phyloP scores from a whole-genome alignment of 2,113 vertebrate species.

The Periophthalmus modestus region DNA sequence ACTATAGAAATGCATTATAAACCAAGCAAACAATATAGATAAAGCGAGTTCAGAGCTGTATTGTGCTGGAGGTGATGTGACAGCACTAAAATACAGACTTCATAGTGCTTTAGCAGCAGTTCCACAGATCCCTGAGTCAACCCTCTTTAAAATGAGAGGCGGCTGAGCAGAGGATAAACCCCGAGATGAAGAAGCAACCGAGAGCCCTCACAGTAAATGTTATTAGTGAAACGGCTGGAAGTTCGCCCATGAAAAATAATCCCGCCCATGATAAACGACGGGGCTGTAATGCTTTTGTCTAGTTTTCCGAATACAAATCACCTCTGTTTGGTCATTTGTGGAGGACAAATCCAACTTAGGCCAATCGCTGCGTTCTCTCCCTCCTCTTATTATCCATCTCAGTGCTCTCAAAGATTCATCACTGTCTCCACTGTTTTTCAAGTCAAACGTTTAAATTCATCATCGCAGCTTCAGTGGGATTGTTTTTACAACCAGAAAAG shows the following conservation, averaged over 20 bases:
- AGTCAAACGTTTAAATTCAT: neutral
- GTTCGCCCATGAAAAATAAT: neutral
- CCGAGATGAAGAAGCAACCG: constrained; percentile 11
- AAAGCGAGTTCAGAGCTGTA: neutral
- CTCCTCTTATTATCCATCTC: constrained; percentile 2
- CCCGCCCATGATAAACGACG: constrained; percentile 16
- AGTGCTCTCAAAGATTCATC: neutral
- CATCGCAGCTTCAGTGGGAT: neutral
- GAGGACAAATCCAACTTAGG: constrained; percentile 2
- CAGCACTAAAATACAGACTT: constrained; percentile 10
- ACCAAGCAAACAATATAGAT: neutral
- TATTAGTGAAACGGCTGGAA: constrained; percentile 32
- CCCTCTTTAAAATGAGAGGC: neutral
- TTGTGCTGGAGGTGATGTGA: neutral
- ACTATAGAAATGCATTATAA: no score
- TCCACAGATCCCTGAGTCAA: constrained; percentile 19
- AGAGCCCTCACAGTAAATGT: constrained; percentile 15
- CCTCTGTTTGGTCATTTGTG: neutral
- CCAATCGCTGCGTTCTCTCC: neutral
- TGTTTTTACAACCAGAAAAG: neutral
- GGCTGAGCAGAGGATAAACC: constrained; percentile 12
- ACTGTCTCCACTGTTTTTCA: neutral
- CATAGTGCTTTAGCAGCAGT: constrained; percentile 21
- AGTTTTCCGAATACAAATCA: neutral
- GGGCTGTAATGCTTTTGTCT: constrained; percentile 9